phyloP scores from a whole-genome alignment of 2,113 vertebrate species.

The Pan paniscus region DNA sequence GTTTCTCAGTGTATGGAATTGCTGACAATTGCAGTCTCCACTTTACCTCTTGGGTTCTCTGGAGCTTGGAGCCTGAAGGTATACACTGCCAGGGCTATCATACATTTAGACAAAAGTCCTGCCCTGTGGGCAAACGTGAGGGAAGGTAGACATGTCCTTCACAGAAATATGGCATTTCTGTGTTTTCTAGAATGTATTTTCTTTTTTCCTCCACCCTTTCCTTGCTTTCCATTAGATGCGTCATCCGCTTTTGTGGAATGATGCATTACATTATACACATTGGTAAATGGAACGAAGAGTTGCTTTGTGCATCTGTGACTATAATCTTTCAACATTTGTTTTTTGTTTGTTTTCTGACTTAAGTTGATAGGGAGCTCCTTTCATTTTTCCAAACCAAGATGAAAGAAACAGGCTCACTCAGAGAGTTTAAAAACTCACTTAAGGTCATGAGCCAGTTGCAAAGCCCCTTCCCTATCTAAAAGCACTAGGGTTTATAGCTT shows the following conservation, averaged over 20 bases:
- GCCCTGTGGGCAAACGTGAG: background rate
- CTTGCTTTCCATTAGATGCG: background rate
- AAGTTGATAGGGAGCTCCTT: background rate
- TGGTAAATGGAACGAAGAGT: background rate
- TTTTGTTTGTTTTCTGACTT: background rate
- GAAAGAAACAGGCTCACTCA: background rate
- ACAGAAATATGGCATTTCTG: background rate
- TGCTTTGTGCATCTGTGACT: background rate
- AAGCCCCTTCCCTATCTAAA: background rate
- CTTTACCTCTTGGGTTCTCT: background rate
- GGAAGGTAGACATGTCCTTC: background rate
- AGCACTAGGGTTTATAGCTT: background rate
- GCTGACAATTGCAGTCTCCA: background rate
- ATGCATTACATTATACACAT: background rate
- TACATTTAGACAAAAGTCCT: background rate
- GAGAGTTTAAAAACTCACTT: background rate
- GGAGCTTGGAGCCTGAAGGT: background rate
- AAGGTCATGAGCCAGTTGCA: background rate
- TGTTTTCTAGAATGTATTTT: background rate
- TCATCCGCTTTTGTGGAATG: background rate
- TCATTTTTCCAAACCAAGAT: background rate
- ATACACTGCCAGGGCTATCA: background rate
- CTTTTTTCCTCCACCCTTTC: background rate
- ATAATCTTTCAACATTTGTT: background rate
- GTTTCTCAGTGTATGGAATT: background rate